Evolutionary conservation across 2,888 invertebrate species (phyloP), one percentile per base, ranked within the genome.

Genomic region (Hylaea fasciaria): DNA sequence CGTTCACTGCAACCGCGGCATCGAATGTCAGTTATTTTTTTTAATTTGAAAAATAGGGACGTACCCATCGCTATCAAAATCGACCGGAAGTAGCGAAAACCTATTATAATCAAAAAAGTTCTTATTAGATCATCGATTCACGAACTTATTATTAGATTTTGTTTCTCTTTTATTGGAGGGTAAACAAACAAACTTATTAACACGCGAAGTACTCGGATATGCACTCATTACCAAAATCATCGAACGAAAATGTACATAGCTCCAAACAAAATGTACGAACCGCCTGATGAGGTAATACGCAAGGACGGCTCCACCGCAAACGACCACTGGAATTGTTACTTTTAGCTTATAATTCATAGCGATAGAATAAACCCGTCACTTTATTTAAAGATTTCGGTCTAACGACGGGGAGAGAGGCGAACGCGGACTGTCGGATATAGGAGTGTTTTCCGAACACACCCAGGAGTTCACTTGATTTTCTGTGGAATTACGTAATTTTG

Each of bases 271-370:
- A 52, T 70, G 73, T 89, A 92, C 92, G 76, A 88, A 92, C 92
- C 92, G 90, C 86, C 89, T 86, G 83, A 91, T 91, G 90, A 92
- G 88, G 87, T 91, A 92, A 90, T 89, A 92, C 65, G 89, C 89
- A 73, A 92, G 86, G 75, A 92, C 91, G 69, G 92, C 92, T 70
- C 92, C 91, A 80, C 92, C 92, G 82, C 92, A 92, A 82, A 92
- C 91, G 76, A 91, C 83, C 78, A 91, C 87, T 59, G 92, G 92
- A 76, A 92, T 87, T 66, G 91, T 90, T 67, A 91, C 80, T 90
- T 91, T 92, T 28, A 91, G 80, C 83, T 92, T 92, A 82, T 91
- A 90, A 86, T 91, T 91, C 91, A 91, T 92, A 68, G 52, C 75
- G 72, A 77, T 70, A 69, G 69, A 78, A 79, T 75, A 73, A 69